Evolutionary conservation across 2,113 vertebrate genomes (phyloP).

Genomic region (Psettodes erumei): DNA sequence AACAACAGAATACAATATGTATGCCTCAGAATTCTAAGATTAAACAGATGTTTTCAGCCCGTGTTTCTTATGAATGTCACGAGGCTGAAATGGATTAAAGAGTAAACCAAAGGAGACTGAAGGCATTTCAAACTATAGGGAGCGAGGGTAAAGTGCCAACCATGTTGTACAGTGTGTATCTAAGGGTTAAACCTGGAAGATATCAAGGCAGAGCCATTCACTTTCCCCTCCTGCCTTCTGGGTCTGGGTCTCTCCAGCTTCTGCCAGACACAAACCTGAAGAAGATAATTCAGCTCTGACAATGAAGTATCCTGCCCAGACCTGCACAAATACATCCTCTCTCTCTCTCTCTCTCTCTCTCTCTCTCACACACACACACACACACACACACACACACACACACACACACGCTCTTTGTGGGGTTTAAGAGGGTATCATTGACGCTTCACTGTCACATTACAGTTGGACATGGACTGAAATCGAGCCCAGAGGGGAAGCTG

Average conservation of each 20-base stretch:
- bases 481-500: conserved; percentile 22
- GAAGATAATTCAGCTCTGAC: conserved; percentile 62
- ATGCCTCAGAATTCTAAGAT: too few species aligned
- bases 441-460: conserved; percentile 33
- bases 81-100: conserved; percentile 17
- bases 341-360: too few species aligned
- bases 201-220: conserved; percentile 36
- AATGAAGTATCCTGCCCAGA: conserved; percentile 44
- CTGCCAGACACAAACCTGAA: conserved; percentile 49
- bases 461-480: conserved; percentile 27
- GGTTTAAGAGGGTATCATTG: conserved; percentile 44
- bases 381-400: background rate
- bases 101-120: conserved; percentile 3
- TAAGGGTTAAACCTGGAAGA: conserved; percentile 37
- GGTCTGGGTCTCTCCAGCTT: conserved; percentile 40
- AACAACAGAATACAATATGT: too few species aligned
- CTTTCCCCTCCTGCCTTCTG: conserved; percentile 41
- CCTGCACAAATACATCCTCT: conserved; percentile 10
- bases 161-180: background rate
- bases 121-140: background rate
- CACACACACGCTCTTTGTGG: conserved; percentile 20
- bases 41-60: too few species aligned
- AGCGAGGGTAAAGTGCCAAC: background rate
- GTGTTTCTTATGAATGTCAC: conserved; percentile 1
- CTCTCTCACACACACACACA: background rate